phyloP scores from a whole-genome alignment of 2,888 invertebrate genomes.

The Synergus japonicus region DNA sequence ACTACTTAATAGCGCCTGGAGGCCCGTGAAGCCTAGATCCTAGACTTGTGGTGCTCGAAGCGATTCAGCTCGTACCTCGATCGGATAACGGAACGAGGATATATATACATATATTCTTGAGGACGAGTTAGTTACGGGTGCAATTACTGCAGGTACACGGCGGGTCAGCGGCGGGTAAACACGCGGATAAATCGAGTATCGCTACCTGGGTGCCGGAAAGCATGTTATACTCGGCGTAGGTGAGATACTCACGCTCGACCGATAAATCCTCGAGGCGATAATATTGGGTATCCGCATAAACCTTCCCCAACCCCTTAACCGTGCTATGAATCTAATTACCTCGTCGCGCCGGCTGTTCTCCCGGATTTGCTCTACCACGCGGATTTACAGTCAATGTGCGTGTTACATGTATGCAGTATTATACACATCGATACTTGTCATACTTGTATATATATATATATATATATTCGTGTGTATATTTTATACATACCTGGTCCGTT shows the following conservation, averaged over 20 bases:
- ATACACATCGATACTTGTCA: no score
- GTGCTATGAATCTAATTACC: constrained; percentile 35
- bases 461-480: background rate
- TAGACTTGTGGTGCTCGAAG: background rate
- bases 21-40: constrained; percentile 37
- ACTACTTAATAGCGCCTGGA: constrained; percentile 39
- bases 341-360: constrained; percentile 5
- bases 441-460: background rate
- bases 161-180: constrained; percentile 38
- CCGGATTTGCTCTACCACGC: background rate
- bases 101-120: constrained; percentile 39
- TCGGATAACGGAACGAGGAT: constrained; percentile 42
- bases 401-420: no score
- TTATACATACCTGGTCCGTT: constrained; percentile 20
- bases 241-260: constrained; percentile 37
- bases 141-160: constrained; percentile 42
- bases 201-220: constrained; percentile 44
- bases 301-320: background rate
- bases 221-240: constrained; percentile 12
- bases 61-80: background rate
- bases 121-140: constrained; percentile 47
- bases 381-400: background rate
- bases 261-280: constrained; percentile 36
- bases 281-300: constrained; percentile 32
- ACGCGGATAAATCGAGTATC: constrained; percentile 41